Conservation (phyloP, 2,797 vertebrate genomes). For the Pantherophis vulpinus region DNA sequence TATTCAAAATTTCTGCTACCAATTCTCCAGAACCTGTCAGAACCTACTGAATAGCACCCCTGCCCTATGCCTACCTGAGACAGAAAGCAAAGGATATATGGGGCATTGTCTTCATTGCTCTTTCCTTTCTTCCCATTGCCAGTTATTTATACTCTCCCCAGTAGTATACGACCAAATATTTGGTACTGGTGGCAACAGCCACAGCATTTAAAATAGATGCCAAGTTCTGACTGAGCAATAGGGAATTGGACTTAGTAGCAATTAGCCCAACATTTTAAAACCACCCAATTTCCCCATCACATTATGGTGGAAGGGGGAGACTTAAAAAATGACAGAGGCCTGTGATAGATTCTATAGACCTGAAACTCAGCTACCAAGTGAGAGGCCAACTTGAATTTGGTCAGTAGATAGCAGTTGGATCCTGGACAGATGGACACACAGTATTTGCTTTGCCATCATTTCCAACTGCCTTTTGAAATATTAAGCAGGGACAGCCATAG, state of each 20-base stretch:
- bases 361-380: not conserved
- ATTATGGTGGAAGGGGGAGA: not conserved
- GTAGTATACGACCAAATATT: not conserved
- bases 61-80: not conserved
- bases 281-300: not conserved
- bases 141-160: not conserved
- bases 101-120: not conserved
- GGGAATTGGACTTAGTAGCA: not conserved
- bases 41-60: too few species aligned
- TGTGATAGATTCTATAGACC: not conserved
- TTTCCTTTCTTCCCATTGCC: not conserved
- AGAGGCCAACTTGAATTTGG: not conserved
- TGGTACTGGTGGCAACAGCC: not conserved
- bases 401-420: not conserved
- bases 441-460: not conserved
- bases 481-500: not conserved
- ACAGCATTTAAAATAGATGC: not conserved
- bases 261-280: not conserved
- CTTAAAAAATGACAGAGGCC: not conserved
- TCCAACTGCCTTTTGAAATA: not conserved
- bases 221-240: not conserved
- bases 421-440: not conserved
- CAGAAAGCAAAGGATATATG: not conserved
- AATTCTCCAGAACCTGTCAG: too few species aligned
- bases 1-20: too few species aligned